Conservation (phyloP, 2,888 invertebrate genomes). For the Nasonia oneida region DNA sequence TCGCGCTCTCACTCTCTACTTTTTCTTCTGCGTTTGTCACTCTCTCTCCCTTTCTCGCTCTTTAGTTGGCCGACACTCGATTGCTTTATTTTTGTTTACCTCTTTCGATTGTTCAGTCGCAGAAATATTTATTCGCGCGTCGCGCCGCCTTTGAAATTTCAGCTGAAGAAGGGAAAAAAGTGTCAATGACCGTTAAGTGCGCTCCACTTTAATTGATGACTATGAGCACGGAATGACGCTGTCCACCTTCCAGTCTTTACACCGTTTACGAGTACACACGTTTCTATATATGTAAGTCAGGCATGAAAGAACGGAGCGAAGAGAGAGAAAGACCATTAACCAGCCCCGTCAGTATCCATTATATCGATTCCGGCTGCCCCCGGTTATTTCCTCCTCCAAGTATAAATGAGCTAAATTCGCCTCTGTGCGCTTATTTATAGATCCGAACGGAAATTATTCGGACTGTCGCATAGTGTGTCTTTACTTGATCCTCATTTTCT, state of each 20-base stretch:
- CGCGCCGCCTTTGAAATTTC: neutral
- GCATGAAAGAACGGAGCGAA: neutral
- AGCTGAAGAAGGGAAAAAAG: neutral
- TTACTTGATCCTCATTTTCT: constrained; percentile 47
- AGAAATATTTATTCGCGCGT: neutral
- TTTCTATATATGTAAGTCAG: neutral
- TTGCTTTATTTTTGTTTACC: constrained; percentile 6
- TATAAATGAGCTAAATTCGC: constrained; percentile 51
- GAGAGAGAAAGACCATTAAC: constrained; percentile 26
- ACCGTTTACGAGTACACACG: constrained; percentile 3
- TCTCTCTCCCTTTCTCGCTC: neutral
- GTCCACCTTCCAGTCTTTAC: constrained; percentile 10
- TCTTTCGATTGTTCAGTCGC: constrained; percentile 8
- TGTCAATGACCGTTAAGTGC: neutral
- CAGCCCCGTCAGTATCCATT: constrained; percentile 23
- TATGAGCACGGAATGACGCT: constrained; percentile 35
- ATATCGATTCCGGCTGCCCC: constrained; percentile 22
- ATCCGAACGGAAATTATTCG: neutral
- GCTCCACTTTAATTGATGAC: constrained; percentile 51
- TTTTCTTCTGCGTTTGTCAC: neutral
- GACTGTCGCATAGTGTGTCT: constrained; percentile 1
- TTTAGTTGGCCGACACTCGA: neutral
- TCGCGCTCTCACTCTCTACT: constrained; percentile 14
- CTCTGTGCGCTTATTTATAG: constrained; percentile 26
- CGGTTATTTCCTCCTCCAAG: constrained; percentile 1